These are phyloP conservation scores for Drosophila albomicans DNA, from an alignment of 1,140 invertebrate genomes.

Conservation along the genomic window DNA sequence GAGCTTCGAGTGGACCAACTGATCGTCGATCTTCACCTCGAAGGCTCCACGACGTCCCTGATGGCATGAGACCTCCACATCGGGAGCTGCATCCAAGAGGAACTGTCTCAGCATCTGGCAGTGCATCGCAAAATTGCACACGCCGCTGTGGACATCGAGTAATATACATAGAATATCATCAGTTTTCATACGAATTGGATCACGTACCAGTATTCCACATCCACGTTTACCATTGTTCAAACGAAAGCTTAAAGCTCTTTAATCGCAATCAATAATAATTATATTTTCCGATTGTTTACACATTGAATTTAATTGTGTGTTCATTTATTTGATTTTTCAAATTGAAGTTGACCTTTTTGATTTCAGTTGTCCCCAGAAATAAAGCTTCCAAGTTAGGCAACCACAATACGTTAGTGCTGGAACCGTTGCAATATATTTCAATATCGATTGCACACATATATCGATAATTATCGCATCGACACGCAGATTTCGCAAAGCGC, in stretches of 20 bases:
- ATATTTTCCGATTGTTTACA: not conserved
- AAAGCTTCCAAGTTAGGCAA: no score
- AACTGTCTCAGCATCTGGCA: conserved; percentile 74
- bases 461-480: no score
- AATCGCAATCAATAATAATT: not conserved
- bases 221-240: conserved; percentile 78
- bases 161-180: not conserved
- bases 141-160: conserved; percentile 48
- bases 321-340: no score
- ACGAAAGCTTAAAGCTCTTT: not conserved
- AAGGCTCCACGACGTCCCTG: conserved; percentile 86
- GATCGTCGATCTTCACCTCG: conserved; percentile 87
- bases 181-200: not conserved
- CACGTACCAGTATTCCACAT: conserved; percentile 80
- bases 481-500: no score
- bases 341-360: no score
- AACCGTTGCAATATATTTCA: no score
- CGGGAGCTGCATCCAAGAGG: conserved; percentile 54
- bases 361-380: no score
- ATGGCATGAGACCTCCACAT: conserved; percentile 64
- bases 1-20: conserved; percentile 88
- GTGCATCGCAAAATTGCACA: conserved; percentile 78
- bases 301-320: not conserved
- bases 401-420: no score
- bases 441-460: no score